phyloP scores from a whole-genome alignment of 1,140 invertebrate species.

The Chrysoperla carnea region DNA sequence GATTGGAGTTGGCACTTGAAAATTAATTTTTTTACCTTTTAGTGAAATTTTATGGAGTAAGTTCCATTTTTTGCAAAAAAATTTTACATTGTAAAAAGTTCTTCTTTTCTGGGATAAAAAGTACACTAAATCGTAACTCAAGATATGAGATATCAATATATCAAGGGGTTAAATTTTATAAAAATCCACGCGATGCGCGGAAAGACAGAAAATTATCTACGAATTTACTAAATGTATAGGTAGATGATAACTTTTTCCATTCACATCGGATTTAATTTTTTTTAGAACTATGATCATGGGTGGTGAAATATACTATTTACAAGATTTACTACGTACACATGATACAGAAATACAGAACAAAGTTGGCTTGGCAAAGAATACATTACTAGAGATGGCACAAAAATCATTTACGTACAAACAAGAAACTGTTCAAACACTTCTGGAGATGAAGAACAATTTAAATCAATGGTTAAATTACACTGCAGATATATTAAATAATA shows the following conservation, averaged over 20 bases:
- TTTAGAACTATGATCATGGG: not conserved
- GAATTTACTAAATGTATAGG: not conserved
- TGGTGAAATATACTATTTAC: not conserved
- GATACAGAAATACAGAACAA: not conserved
- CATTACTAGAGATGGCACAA: slow-evolving; percentile 9
- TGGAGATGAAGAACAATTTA: not conserved
- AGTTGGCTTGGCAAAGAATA: slow-evolving; percentile 5
- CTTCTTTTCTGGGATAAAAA: too few relatives aligned
- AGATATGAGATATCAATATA: too few relatives aligned
- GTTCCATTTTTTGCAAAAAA: too few relatives aligned
- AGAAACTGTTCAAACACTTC: slow-evolving; percentile 1
- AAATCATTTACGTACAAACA: slow-evolving; percentile 6
- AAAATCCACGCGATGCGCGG: too few relatives aligned
- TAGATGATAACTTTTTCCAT: not conserved
- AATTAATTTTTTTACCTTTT: too few relatives aligned
- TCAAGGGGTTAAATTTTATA: too few relatives aligned
- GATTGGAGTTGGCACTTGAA: too few relatives aligned
- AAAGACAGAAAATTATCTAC: too few relatives aligned
- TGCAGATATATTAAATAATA: not conserved
- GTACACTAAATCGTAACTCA: too few relatives aligned
- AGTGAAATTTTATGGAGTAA: too few relatives aligned
- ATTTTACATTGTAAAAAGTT: too few relatives aligned
- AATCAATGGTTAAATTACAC: not conserved
- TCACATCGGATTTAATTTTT: not conserved
- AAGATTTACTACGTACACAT: not conserved